A percentile compares a stretch with the other conserved stretches of the same genome.
Evolutionary conservation across 1,140 invertebrate species (phyloP).

Genomic region (Drosophila leontia): DNA sequence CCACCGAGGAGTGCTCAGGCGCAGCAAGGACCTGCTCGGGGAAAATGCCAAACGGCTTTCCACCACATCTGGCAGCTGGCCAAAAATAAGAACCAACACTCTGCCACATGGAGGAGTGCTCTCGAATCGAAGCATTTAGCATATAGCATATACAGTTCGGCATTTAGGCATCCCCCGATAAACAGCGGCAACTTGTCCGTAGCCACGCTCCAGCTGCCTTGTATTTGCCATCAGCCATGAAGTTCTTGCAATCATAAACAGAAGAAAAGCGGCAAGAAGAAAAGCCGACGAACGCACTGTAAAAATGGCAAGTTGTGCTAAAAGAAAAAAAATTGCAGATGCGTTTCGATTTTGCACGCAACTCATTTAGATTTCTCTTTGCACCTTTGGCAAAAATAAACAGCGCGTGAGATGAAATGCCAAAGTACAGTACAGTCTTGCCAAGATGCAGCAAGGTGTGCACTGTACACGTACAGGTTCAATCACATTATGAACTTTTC

Average conservation of each 20-base stretch:
- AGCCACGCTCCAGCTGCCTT: conserved; percentile 48
- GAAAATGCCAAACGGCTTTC: conserved; percentile 35
- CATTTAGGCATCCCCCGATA: conserved; percentile 57
- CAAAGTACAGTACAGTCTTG: conserved; percentile 37
- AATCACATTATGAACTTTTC: conserved; percentile 77
- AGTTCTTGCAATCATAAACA: conserved; percentile 66
- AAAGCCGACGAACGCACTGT: conserved; percentile 21
- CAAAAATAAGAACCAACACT: conserved; percentile 32
- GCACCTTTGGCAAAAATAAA: conserved; percentile 68
- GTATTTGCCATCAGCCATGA: conserved; percentile 42
- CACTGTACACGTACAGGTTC: conserved; percentile 50
- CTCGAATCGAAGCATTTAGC: conserved; percentile 27
- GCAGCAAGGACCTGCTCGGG: conserved; percentile 45
- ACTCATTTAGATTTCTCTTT: conserved; percentile 61
- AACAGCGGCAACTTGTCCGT: conserved; percentile 52
- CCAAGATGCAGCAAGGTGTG: conserved; percentile 34
- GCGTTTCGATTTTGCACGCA: conserved; percentile 59
- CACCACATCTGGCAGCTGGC: conserved; percentile 32
- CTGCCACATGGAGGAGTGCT: conserved; percentile 27
- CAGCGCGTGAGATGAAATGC: conserved; percentile 28
- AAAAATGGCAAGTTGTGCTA: conserved; percentile 15
- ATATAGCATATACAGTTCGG: conserved; percentile 9
- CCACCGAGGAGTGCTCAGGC: conserved; percentile 47
- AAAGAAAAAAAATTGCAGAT: conserved; percentile 22
- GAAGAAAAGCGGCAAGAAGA: conserved; percentile 20